Evolutionary conservation across 2,113 vertebrate species (phyloP).

Genomic region (Apteryx owenii): DNA sequence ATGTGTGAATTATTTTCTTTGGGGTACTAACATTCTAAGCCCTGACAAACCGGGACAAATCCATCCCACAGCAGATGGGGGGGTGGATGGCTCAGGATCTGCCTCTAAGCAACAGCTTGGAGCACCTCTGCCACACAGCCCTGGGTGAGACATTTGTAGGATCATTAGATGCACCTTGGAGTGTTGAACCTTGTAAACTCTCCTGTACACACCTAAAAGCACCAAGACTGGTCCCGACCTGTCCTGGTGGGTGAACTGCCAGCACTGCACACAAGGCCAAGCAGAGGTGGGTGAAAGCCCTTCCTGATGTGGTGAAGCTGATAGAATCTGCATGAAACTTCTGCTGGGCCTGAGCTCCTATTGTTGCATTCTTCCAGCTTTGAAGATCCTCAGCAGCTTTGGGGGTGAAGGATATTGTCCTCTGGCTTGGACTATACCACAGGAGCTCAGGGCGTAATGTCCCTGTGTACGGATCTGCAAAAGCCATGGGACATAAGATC

Average conservation of each 20-base stretch:
- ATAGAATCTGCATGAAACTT: background rate
- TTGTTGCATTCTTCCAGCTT: background rate
- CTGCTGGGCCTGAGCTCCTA: background rate
- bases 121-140: background rate
- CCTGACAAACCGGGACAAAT: background rate
- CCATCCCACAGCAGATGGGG: background rate
- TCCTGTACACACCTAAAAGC: background rate
- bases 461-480: background rate
- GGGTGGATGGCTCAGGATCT: background rate
- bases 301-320: background rate
- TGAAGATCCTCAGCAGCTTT: background rate
- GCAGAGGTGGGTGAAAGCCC: background rate
- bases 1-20: background rate
- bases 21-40: background rate
- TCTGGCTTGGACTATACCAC: background rate
- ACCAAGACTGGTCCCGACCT: fast-evolving
- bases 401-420: background rate
- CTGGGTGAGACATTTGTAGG: background rate
- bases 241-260: background rate
- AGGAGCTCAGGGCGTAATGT: background rate
- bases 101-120: background rate
- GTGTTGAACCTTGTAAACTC: background rate
- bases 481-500: background rate
- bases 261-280: background rate
- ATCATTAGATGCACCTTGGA: background rate